Evolutionary conservation across 2,113 vertebrate genomes (phyloP).

Genomic region (Hippopotamus amphibius): DNA sequence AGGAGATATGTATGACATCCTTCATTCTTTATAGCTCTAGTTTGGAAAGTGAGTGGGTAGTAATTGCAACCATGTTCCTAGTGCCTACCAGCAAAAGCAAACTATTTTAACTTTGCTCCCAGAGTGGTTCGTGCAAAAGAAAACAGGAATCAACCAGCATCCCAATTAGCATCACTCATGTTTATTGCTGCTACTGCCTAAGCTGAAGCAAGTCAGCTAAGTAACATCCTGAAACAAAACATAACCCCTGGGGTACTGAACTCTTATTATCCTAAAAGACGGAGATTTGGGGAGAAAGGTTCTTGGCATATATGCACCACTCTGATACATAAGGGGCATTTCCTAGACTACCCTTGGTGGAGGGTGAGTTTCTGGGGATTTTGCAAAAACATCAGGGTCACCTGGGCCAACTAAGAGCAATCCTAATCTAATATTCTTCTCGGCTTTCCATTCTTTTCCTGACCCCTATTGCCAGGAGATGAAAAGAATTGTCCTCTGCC

Average conservation of each 20-base stretch:
- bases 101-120: constrained; percentile 54
- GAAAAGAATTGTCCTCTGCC: not conserved
- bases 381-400: not conserved
- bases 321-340: not conserved
- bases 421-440: not conserved
- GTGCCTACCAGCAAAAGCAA: constrained; percentile 68
- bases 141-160: constrained; percentile 49
- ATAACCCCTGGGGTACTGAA: not conserved
- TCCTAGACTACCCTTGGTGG: not conserved
- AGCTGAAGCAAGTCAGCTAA: constrained; percentile 23
- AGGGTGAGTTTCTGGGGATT: not conserved
- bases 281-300: not conserved
- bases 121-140: constrained; percentile 22
- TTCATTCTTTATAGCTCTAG: not conserved
- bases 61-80: constrained; percentile 67
- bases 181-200: constrained; percentile 35
- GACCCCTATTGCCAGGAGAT: not conserved
- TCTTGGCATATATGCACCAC: not conserved
- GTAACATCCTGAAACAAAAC: constrained; percentile 14
- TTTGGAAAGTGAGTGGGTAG: constrained; percentile 48
- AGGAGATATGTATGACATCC: not conserved
- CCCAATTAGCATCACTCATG: constrained; percentile 70
- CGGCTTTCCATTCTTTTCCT: not conserved
- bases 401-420: not conserved
- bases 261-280: not conserved